A percentile compares a stretch with the other conserved stretches of the same genome.
These are phyloP conservation scores for Malurus cyaneus DNA, from an alignment of 2,113 vertebrate genomes.

Conservation along the genomic window DNA sequence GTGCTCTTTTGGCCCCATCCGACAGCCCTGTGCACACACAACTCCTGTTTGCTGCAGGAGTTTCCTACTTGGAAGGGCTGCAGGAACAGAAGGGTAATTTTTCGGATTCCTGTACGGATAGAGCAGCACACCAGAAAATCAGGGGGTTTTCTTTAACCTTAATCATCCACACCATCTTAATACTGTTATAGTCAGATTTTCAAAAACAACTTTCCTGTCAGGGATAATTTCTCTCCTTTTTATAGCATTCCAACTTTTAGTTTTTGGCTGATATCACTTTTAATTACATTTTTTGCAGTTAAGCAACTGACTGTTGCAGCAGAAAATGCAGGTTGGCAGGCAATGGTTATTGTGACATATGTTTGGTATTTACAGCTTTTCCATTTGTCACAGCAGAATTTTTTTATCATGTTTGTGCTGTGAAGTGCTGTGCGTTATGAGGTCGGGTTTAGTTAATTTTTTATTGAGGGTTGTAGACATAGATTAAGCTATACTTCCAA, in stretches of 20 bases:
- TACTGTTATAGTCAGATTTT: neutral
- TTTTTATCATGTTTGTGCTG: neutral
- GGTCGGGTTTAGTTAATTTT: neutral
- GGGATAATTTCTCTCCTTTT: neutral
- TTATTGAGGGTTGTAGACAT: neutral
- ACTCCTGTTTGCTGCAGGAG: neutral
- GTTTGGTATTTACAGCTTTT: neutral
- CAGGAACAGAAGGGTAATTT: neutral
- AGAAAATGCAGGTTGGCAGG: neutral
- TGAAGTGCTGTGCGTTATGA: neutral
- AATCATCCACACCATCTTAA: neutral
- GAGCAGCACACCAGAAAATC: neutral
- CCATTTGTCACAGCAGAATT: neutral
- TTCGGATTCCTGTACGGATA: neutral
- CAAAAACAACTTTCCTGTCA: neutral
- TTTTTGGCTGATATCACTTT: neutral
- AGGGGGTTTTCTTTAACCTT: neutral
- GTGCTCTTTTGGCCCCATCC: conserved; percentile 11
- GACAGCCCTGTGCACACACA: neutral
- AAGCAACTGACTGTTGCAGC: neutral
- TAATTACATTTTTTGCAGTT: neutral
- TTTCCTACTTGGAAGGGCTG: neutral
- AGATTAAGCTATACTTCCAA: neutral
- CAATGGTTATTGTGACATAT: neutral
- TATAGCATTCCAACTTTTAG: neutral